phyloP scores from a whole-genome alignment of 2,113 vertebrate species.

The Bos javanicus region DNA sequence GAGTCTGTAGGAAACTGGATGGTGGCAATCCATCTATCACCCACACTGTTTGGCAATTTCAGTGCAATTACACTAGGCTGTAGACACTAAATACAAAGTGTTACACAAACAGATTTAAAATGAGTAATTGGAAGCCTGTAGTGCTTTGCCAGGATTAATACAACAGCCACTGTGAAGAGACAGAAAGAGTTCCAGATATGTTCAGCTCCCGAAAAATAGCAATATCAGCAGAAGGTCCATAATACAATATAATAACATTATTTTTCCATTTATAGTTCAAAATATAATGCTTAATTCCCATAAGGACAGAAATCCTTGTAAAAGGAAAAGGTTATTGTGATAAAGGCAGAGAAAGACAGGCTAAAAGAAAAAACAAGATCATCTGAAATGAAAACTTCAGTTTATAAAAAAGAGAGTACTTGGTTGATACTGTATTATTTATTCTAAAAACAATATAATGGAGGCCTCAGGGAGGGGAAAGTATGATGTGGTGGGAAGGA shows the following conservation, averaged over 20 bases:
- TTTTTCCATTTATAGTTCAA: neutral
- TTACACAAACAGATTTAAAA: constrained; percentile 6
- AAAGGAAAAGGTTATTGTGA: neutral
- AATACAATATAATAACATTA: neutral
- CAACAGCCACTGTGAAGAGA: neutral
- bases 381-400: neutral
- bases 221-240: neutral
- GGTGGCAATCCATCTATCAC: neutral
- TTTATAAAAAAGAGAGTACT: neutral
- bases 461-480: neutral
- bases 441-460: neutral
- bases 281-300: neutral
- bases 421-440: neutral
- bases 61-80: neutral
- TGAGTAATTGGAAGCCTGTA: neutral
- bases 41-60: neutral
- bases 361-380: neutral
- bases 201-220: neutral
- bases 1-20: neutral
- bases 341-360: neutral
- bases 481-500: neutral
- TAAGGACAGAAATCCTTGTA: neutral
- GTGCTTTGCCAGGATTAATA: neutral
- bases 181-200: neutral
- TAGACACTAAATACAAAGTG: constrained; percentile 10